phyloP scores from a whole-genome alignment of 2,113 vertebrate species.

The Amphiprion ocellaris region DNA sequence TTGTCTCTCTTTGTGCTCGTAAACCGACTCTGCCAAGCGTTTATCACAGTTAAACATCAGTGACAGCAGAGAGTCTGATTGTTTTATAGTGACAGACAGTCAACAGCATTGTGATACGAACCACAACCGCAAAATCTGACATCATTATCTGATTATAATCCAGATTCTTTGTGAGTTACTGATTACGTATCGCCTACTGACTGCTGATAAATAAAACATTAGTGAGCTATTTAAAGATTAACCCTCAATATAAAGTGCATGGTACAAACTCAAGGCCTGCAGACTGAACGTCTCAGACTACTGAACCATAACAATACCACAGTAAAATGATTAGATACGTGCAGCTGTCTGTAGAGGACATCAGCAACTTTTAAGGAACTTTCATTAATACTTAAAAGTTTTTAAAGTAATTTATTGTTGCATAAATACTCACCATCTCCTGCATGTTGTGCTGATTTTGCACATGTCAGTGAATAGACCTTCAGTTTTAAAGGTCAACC shows the following conservation, averaged over 20 bases:
- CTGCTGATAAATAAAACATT: not conserved
- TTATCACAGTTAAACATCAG: not conserved
- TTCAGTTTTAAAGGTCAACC: too few species aligned
- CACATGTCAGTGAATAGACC: too few species aligned
- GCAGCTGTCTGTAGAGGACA: too few species aligned
- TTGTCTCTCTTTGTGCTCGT: not conserved
- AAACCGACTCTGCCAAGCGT: not conserved
- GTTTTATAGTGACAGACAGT: conserved; percentile 7
- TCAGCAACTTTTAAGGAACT: too few species aligned
- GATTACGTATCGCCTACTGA: conserved; percentile 7
- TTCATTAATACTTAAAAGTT: too few species aligned
- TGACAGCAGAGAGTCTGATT: not conserved
- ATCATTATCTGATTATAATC: not conserved
- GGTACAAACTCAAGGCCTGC: not conserved
- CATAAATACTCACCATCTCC: too few species aligned
- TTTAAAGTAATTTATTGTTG: too few species aligned
- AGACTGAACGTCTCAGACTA: not conserved
- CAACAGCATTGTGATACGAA: not conserved
- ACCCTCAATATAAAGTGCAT: not conserved
- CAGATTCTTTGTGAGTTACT: not conserved
- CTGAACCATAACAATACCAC: not conserved
- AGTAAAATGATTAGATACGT: not conserved
- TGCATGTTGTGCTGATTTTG: too few species aligned
- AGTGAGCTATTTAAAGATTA: not conserved
- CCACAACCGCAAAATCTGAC: not conserved